Base-by-base conservation (phyloP, 1,140 invertebrate genomes). In the Lerema accius region DNA sequence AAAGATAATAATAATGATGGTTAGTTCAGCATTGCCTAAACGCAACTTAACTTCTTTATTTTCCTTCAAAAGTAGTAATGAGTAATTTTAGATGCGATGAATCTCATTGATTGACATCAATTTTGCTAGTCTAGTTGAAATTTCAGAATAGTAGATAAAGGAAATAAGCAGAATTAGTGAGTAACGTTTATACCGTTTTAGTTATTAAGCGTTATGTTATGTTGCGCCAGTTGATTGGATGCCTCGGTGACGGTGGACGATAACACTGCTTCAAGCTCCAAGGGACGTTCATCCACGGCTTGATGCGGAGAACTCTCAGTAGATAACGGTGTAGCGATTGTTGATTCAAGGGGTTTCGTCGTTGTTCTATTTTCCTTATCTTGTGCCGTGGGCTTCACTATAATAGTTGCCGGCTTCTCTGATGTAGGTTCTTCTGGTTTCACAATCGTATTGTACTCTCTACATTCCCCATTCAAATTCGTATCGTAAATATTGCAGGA, bases 401-500 rank as follows among this genome's bases (percentile, higher is more conserved):
- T 23, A 14, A 63, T 40, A 7, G 48, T 11, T 10, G 45, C 13
- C 17, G 65, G 59, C 32, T 65, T 71, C 9, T 45, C 15, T 7
- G 63, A 55, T 17, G 63, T 49, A 11, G 75, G 68, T 37, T 80
- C 71, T 28, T 80, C 78, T 0, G 75, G 76, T 51, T 78, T 73
- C 1, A 62, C 10, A 32, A 75, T 40, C 32, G 71, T 84, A 40
- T 83, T 86, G 67, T 86, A 91, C 50, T 84, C 80, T 35, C 85
- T 79, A 69, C 91, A 92, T 67, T 91, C 81, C 7, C 91, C 91
- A 13, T 63, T 84, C 45, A 91, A 72, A 68, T 91, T 78, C 0
- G 91, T 92, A 39, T 92, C 91, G 63, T 92, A 92, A 58, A 91
- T 87, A 45, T 82, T 91, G 61, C 91, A 92, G 1, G 84, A 86